Evolutionary conservation across 1,140 invertebrate genomes (phyloP).

Genomic region (Magallana angulata): DNA sequence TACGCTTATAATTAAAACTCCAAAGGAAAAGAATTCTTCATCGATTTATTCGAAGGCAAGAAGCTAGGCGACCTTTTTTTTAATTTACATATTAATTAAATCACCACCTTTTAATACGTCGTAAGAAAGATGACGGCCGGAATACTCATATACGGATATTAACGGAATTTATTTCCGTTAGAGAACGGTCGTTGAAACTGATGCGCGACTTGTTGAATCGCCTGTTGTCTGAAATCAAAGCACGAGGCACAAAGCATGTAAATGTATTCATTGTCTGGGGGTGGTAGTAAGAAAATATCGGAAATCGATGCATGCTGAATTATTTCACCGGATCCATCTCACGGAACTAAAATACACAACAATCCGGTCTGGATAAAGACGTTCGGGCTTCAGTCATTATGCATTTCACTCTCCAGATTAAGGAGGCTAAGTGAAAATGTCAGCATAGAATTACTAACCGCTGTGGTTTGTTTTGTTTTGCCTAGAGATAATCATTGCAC

Average conservation of each 20-base stretch:
- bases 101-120: no score
- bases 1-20: no score
- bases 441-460: no score
- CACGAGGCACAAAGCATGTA: not conserved
- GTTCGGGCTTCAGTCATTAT: not conserved
- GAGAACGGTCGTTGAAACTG: not conserved
- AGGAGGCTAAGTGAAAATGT: no score
- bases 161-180: slow-evolving; percentile 13
- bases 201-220: not conserved
- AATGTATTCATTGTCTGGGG: not conserved
- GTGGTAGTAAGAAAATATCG: not conserved
- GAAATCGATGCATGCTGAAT: not conserved
- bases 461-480: no score
- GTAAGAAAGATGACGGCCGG: not conserved
- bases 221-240: not conserved
- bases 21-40: no score
- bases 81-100: no score
- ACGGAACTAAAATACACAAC: not conserved
- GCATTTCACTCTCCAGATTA: no score
- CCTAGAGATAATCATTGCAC: no score
- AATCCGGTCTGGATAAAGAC: not conserved
- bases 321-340: not conserved
- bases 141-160: not conserved
- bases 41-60: no score
- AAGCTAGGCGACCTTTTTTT: no score